Percentiles rank a stretch among this genome's conserved stretches.
Evolutionary conservation across 1,140 invertebrate species (phyloP).

Genomic region (Teleopsis dalmanni): DNA sequence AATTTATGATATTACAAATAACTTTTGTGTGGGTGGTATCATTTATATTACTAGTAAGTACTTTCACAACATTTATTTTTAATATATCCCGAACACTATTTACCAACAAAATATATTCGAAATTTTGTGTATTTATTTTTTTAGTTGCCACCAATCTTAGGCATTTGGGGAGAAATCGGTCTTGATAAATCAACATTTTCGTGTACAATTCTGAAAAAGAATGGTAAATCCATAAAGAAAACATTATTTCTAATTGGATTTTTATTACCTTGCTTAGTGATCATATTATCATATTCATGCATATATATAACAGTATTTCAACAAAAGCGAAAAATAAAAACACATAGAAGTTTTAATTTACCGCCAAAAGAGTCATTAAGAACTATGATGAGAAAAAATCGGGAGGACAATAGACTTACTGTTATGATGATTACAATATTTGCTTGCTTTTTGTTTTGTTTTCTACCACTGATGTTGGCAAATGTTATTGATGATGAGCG

Average conservation of each 20-base stretch:
- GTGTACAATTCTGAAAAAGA: slow-evolving; percentile 74
- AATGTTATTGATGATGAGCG: slow-evolving; percentile 70
- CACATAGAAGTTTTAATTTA: slow-evolving; percentile 32
- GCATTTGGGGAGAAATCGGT: slow-evolving; percentile 75
- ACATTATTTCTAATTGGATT: slow-evolving; percentile 77
- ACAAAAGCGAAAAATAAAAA: slow-evolving; percentile 58
- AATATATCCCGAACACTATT: slow-evolving; percentile 1
- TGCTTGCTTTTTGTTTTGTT: slow-evolving; percentile 73
- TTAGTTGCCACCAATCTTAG: slow-evolving; percentile 67
- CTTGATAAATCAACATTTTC: slow-evolving; percentile 70
- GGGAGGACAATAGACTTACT: slow-evolving; percentile 72
- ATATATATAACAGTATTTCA: slow-evolving; percentile 72
- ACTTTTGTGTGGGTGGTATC: slow-evolving; percentile 67
- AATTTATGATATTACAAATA: slow-evolving; percentile 66
- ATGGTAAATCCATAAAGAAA: slow-evolving; percentile 75
- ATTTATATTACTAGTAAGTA: slow-evolving; percentile 55
- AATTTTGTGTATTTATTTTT: slow-evolving; percentile 43
- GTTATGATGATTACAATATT: slow-evolving; percentile 81
- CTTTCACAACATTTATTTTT: slow-evolving; percentile 3
- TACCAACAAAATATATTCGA: slow-evolving; percentile 7
- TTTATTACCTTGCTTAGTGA: slow-evolving; percentile 70
- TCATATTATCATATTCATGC: slow-evolving; percentile 74
- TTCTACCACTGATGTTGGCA: slow-evolving; percentile 76
- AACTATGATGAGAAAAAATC: slow-evolving; percentile 28
- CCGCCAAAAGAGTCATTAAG: slow-evolving; percentile 25